phyloP scores from a whole-genome alignment of 2,113 vertebrate species.

The Isurus oxyrinchus region DNA sequence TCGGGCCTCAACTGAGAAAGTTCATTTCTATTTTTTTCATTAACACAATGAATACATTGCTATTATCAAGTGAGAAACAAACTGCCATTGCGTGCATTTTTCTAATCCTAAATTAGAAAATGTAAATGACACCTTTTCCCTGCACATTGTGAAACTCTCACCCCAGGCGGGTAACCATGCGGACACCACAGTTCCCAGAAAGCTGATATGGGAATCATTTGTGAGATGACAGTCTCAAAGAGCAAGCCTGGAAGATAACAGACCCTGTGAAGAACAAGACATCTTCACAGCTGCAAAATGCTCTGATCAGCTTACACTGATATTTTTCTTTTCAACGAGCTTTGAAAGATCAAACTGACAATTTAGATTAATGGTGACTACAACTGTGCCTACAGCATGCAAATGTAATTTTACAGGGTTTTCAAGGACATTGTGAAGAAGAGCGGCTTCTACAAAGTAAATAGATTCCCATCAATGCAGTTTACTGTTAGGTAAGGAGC shows the following conservation, averaged over 20 bases:
- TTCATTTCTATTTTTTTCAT: background rate
- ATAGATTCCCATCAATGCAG: background rate
- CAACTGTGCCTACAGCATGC: conserved; percentile 23
- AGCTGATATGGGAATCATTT: conserved; percentile 47
- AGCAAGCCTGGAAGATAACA: conserved; percentile 44
- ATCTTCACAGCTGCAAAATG: conserved; percentile 29
- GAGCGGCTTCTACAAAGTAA: background rate
- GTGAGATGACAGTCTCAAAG: conserved; percentile 47
- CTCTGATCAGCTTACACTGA: conserved; percentile 46
- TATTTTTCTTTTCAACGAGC: conserved; percentile 41
- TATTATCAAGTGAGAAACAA: background rate
- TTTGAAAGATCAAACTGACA: conserved; percentile 40
- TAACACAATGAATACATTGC: background rate
- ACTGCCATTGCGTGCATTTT: background rate
- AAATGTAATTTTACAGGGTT: background rate
- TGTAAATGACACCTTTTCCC: conserved; percentile 17
- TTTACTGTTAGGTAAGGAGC: background rate
- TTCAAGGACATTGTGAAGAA: conserved; percentile 3
- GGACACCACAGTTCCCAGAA: conserved; percentile 45
- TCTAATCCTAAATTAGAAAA: conserved; percentile 1
- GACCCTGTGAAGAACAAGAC: conserved; percentile 40
- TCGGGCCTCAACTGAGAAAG: background rate
- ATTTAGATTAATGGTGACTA: conserved; percentile 28
- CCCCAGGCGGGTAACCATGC: conserved; percentile 45
- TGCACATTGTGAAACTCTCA: conserved; percentile 37